phyloP scores from a whole-genome alignment of 2,888 invertebrate genomes.

The Lithosia quadra region DNA sequence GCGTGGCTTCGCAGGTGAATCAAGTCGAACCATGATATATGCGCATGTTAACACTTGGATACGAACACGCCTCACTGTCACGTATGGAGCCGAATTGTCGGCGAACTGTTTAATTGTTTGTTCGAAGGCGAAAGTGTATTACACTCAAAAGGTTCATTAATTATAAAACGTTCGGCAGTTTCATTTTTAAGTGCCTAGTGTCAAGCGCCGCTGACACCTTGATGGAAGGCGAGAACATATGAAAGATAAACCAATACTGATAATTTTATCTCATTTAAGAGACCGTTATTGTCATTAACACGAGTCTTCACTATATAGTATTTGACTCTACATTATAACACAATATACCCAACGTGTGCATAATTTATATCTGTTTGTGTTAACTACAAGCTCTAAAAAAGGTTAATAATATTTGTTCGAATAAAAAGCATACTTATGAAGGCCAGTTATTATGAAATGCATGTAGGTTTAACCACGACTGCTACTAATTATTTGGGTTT shows the following conservation, averaged over 20 bases:
- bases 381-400: not conserved
- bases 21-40: constrained; percentile 80
- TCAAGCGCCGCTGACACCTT: constrained; percentile 51
- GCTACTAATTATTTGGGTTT: not conserved
- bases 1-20: constrained; percentile 82
- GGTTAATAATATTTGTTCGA: not conserved
- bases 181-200: constrained; percentile 48
- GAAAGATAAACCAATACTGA: constrained; percentile 53
- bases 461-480: not conserved
- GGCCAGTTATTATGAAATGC: no score
- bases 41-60: constrained; percentile 80
- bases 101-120: constrained; percentile 71
- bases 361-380: not conserved
- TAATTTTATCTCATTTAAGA: constrained; percentile 44
- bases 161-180: constrained; percentile 56
- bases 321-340: not conserved
- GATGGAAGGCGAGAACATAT: constrained; percentile 63
- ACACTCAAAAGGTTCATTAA: constrained; percentile 58
- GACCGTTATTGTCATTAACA: constrained; percentile 40
- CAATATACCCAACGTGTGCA: not conserved
- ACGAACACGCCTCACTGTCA: constrained; percentile 84
- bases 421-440: not conserved
- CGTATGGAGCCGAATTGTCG: constrained; percentile 63
- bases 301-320: constrained; percentile 7
- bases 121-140: constrained; percentile 69